Evolutionary conservation across 2,888 invertebrate species (phyloP).

Genomic region (Marronus borbonicus): DNA sequence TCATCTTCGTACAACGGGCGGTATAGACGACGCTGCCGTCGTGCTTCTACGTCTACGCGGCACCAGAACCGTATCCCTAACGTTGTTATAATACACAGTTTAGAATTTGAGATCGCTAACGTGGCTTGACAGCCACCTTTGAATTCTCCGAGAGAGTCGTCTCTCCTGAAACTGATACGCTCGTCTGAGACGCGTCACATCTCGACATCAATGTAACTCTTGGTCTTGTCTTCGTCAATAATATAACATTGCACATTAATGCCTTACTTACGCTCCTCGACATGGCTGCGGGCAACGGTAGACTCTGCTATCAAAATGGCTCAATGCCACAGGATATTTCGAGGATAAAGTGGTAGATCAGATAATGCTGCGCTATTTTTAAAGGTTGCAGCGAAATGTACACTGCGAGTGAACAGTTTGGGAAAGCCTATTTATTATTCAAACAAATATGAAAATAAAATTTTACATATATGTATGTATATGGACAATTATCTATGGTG

Average conservation of each 20-base stretch:
- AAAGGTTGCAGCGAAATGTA: background rate
- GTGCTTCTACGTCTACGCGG: background rate
- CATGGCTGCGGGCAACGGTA: constrained; percentile 1
- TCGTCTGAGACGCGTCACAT: constrained; percentile 59
- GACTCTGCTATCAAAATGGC: constrained; percentile 23
- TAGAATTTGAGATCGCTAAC: constrained; percentile 63
- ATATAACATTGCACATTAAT: constrained; percentile 56
- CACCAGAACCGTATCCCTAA: constrained; percentile 34
- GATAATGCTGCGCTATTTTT: constrained; percentile 29
- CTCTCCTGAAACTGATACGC: constrained; percentile 60
- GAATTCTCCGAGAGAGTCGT: constrained; percentile 58
- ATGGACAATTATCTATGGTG: too few relatives aligned
- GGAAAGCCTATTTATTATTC: too few relatives aligned
- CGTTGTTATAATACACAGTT: constrained; percentile 46
- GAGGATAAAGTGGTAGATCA: constrained; percentile 5
- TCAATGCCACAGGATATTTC: background rate
- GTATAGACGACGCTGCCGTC: constrained; percentile 7
- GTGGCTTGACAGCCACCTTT: constrained; percentile 66
- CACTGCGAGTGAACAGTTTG: too few relatives aligned
- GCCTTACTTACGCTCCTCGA: constrained; percentile 49
- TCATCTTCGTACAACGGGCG: constrained; percentile 52
- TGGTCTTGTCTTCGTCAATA: constrained; percentile 59
- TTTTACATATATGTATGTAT: too few relatives aligned
- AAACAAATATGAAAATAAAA: too few relatives aligned
- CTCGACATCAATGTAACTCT: constrained; percentile 59